A percentile compares a stretch with the other conserved stretches of the same genome.
Conservation (phyloP, 2,113 vertebrate species). For the Marmota monax region DNA sequence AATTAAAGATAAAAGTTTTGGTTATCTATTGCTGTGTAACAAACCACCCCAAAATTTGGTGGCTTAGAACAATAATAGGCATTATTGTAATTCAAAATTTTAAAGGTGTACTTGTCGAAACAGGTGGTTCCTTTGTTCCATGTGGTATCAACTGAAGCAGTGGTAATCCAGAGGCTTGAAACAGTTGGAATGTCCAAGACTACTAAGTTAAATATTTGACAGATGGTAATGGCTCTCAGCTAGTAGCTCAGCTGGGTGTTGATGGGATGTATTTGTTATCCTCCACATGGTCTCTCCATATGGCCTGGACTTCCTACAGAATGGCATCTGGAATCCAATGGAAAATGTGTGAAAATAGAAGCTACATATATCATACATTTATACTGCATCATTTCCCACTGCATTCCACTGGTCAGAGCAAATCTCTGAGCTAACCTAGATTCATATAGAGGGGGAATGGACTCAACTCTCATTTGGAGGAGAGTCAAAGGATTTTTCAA, state of each 20-base stretch:
- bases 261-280: background rate
- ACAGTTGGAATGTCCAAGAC: background rate
- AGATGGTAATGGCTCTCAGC: background rate
- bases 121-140: background rate
- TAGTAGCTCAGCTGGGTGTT: background rate
- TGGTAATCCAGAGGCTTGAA: conserved; percentile 15
- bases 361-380: background rate
- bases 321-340: conserved; percentile 25
- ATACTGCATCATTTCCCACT: background rate
- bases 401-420: background rate
- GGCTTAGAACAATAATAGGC: background rate
- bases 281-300: conserved; percentile 17
- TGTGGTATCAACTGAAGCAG: background rate
- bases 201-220: background rate
- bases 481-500: background rate
- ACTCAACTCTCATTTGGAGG: background rate
- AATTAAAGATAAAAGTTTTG: background rate
- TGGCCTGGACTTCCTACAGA: conserved; percentile 27
- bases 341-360: conserved; percentile 59
- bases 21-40: background rate
- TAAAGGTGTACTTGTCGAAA: background rate
- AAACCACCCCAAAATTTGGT: background rate
- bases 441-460: background rate
- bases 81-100: background rate
- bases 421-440: background rate